Conservation (phyloP, 2,888 invertebrate genomes). For the Epirrhoe alternata region DNA sequence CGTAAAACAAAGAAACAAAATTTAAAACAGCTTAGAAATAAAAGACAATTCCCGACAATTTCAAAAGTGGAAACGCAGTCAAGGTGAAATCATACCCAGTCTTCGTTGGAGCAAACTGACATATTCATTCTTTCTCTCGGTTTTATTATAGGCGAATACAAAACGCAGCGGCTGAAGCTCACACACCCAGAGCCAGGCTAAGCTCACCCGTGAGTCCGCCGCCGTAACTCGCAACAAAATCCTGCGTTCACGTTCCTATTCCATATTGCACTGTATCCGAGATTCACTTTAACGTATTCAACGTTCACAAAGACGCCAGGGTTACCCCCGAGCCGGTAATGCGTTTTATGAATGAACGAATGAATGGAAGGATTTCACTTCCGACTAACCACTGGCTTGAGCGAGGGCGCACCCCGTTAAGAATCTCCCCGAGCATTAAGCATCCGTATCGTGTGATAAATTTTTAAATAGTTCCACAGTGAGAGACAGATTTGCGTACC, state of each 20-base stretch:
- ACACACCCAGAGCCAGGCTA: slow-evolving; percentile 55
- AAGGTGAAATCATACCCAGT: slow-evolving; percentile 38
- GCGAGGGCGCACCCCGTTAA: slow-evolving; percentile 61
- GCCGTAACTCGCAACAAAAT: slow-evolving; percentile 74
- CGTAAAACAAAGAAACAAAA: slow-evolving; percentile 3
- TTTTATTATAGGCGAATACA: slow-evolving; percentile 69
- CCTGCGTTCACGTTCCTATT: slow-evolving; percentile 71
- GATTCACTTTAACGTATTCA: slow-evolving; percentile 71
- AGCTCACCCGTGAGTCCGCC: slow-evolving; percentile 64
- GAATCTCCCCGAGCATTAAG: slow-evolving; percentile 32
- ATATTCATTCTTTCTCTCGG: slow-evolving; percentile 58
- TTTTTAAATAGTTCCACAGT: slow-evolving; percentile 45
- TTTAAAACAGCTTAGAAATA: slow-evolving; percentile 7
- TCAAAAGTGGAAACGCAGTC: slow-evolving; percentile 30
- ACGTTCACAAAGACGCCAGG: slow-evolving; percentile 62
- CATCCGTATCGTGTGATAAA: slow-evolving; percentile 53
- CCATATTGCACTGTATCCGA: slow-evolving; percentile 66
- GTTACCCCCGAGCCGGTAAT: slow-evolving; percentile 68
- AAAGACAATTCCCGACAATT: slow-evolving; percentile 25
- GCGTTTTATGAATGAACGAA: slow-evolving; percentile 79
- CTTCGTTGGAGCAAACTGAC: slow-evolving; percentile 45
- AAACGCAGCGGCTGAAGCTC: slow-evolving; percentile 62
- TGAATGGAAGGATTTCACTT: slow-evolving; percentile 77
- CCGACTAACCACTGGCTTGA: slow-evolving; percentile 71
- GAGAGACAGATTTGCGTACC: slow-evolving; percentile 48